These are phyloP conservation scores for Telenomus remus DNA, from an alignment of 1,140 invertebrate species.

Conservation along the genomic window DNA sequence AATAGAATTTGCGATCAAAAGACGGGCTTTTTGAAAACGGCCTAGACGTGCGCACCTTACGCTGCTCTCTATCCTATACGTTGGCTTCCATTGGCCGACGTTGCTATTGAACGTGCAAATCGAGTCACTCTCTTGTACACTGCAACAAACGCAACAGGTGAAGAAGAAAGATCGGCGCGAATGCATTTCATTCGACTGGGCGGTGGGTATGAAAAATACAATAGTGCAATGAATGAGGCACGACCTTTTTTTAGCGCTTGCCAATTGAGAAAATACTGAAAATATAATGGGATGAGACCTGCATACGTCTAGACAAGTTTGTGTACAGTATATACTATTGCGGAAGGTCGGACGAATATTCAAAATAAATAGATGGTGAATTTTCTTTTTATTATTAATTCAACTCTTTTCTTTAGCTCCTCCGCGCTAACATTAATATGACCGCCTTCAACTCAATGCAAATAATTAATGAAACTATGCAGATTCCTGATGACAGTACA, in stretches of 20 bases:
- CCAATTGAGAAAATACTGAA: no score
- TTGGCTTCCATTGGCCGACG: conserved; percentile 56
- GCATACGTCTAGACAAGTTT: no score
- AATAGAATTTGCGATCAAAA: conserved; percentile 63
- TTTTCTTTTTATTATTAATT: no score
- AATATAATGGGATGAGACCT: no score
- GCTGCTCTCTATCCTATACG: conserved; percentile 52
- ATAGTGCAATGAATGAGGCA: neutral
- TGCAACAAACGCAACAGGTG: conserved; percentile 62
- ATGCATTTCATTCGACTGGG: conserved; percentile 43
- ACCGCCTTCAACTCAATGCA: no score
- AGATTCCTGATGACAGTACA: no score
- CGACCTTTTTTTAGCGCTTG: conserved; percentile 5
- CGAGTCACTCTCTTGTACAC: conserved; percentile 48
- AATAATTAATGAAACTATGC: no score
- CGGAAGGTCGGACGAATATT: no score
- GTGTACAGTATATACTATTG: no score
- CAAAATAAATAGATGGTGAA: no score
- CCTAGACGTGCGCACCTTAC: conserved; percentile 56
- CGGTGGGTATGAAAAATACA: conserved; percentile 8
- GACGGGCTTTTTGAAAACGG: conserved; percentile 60
- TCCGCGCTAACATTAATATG: no score
- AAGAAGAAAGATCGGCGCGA: conserved; percentile 54
- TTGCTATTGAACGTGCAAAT: conserved; percentile 64
- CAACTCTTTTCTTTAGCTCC: no score